Evolutionary conservation across 30 jellyfish, hydroid and myxozoan genomes (phyloP).

Genomic region (Sanderia malayensis): DNA sequence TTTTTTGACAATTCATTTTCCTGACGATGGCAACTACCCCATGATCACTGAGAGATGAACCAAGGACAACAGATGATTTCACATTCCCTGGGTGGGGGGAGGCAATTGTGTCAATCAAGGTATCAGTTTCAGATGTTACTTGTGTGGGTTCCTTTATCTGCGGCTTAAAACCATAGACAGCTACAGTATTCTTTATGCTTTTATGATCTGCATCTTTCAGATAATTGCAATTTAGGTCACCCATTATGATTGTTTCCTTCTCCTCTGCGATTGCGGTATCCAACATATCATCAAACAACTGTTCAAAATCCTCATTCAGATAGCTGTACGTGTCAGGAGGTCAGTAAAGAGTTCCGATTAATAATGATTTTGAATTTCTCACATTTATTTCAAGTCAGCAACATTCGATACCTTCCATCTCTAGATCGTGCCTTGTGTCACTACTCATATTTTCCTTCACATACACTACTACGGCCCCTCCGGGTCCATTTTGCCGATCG

Average conservation of each 20-base stretch:
- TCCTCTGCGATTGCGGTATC: conserved; percentile 62
- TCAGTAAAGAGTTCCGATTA: conserved; percentile 50
- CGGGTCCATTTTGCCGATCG: conserved; percentile 51
- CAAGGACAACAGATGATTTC: conserved; percentile 58
- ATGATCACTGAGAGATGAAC: conserved; percentile 71
- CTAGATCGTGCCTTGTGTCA: conserved; percentile 61
- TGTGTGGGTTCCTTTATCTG: conserved; percentile 54
- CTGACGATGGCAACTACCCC: conserved; percentile 38
- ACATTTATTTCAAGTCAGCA: conserved; percentile 53
- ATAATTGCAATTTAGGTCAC: conserved; percentile 51
- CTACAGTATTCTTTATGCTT: conserved; percentile 59
- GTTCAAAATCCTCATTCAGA: conserved; percentile 55
- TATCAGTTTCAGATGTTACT: conserved; percentile 49
- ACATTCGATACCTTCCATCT: conserved; percentile 57
- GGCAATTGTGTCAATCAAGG: conserved; percentile 25
- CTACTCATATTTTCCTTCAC: conserved; percentile 39
- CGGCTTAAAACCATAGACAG: conserved; percentile 38
- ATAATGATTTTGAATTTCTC: conserved; percentile 45
- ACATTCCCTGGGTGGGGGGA: conserved; percentile 54
- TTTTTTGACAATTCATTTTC: conserved; percentile 44
- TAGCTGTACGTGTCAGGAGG: conserved; percentile 69
- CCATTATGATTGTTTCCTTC: conserved; percentile 68
- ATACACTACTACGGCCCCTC: conserved; percentile 68
- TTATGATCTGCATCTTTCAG: conserved; percentile 63
- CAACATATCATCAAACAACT: conserved; percentile 56